Conservation (phyloP, 2,797 vertebrate species). For the Hippopotamyrus pictus region DNA sequence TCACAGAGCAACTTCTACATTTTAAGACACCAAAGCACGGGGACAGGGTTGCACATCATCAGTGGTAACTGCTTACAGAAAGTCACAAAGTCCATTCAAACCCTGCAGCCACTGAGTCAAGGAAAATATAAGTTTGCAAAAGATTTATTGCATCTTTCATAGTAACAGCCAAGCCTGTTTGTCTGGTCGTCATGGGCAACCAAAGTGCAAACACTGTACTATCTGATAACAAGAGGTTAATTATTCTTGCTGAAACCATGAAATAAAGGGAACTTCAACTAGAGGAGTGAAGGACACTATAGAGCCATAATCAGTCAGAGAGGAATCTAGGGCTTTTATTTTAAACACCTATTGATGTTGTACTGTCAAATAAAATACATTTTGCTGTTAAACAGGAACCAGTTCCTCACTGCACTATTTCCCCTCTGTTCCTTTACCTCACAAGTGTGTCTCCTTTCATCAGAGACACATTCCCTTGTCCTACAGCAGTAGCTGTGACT, state of each 20-base stretch:
- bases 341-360: not conserved
- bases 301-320: not conserved
- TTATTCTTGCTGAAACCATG: not conserved
- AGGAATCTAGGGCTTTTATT: not conserved
- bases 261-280: not conserved
- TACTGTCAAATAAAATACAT: not conserved
- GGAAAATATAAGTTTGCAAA: not conserved
- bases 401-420: not conserved
- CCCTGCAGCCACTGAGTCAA: not conserved
- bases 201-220: conserved; percentile 2
- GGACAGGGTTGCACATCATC: not conserved
- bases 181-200: not conserved
- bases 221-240: not conserved
- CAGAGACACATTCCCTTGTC: not conserved
- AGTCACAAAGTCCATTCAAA: not conserved
- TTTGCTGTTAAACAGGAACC: not conserved
- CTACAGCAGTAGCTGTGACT: not conserved
- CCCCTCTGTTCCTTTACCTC: not conserved
- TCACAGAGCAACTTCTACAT: not conserved
- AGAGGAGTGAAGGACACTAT: not conserved
- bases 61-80: not conserved
- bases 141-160: not conserved
- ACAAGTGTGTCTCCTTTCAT: not conserved
- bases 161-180: not conserved
- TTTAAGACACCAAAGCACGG: not conserved